Conservation (phyloP, 2,113 vertebrate genomes). For the Andinoacara biseriatus region DNA sequence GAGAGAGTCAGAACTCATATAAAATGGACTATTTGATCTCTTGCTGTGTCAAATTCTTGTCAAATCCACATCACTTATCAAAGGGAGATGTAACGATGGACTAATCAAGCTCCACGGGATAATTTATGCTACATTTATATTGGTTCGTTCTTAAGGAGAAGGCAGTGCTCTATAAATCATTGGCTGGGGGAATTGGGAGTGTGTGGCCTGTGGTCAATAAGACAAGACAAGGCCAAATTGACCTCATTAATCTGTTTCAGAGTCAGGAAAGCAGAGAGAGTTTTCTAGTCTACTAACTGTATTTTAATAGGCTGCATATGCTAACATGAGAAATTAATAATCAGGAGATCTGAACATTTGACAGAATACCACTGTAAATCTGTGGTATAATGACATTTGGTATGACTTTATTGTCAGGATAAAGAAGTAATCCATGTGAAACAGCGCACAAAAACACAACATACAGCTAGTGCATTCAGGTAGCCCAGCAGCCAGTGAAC, state of each 20-base stretch:
- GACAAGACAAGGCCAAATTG: constrained; percentile 61
- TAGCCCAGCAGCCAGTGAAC: neutral
- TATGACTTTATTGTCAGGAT: neutral
- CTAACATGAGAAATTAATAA: constrained; percentile 19
- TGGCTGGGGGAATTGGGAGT: constrained; percentile 8
- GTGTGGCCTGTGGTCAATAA: constrained; percentile 56
- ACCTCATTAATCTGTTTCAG: constrained; percentile 62
- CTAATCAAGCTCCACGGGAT: constrained; percentile 1
- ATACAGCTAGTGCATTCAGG: neutral
- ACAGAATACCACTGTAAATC: neutral
- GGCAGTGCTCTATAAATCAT: constrained; percentile 55
- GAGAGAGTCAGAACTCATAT: neutral
- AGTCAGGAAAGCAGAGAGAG: neutral
- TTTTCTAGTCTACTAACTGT: constrained; percentile 40
- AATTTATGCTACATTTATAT: constrained; percentile 41
- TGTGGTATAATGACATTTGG: neutral
- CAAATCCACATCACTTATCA: neutral
- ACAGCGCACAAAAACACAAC: neutral
- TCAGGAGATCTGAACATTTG: neutral
- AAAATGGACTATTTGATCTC: neutral
- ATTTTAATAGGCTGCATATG: constrained; percentile 10
- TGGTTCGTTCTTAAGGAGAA: constrained; percentile 57
- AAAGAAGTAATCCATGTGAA: neutral
- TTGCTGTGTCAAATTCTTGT: neutral
- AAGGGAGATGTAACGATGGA: constrained; percentile 18